phyloP scores from a whole-genome alignment of 2,113 vertebrate species.

The Leucosticte australis region DNA sequence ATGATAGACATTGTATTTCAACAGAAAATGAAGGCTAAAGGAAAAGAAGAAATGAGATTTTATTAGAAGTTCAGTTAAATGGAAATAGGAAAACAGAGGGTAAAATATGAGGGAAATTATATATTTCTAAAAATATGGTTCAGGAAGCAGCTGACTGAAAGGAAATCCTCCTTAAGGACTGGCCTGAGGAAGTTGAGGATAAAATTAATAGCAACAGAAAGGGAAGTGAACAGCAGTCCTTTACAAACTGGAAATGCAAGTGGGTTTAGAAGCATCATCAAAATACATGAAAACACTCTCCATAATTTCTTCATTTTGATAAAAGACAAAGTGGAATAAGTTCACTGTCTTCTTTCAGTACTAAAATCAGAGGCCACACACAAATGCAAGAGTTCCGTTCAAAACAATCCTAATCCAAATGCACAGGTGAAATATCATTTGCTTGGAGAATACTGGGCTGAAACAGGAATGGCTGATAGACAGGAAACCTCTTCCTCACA shows the following conservation, averaged over 20 bases:
- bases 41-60: background rate
- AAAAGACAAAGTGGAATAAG: background rate
- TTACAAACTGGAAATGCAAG: background rate
- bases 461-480: background rate
- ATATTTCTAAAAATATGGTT: background rate
- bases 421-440: background rate
- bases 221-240: background rate
- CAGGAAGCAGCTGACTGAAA: background rate
- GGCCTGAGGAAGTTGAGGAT: background rate
- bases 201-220: background rate
- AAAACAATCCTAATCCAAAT: background rate
- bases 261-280: background rate
- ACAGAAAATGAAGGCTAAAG: background rate
- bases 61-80: background rate
- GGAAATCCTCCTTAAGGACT: background rate
- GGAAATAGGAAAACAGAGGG: background rate
- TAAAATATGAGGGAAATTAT: background rate
- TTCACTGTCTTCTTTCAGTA: background rate
- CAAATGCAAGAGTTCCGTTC: background rate
- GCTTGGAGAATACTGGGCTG: background rate
- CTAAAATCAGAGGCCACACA: background rate
- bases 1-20: background rate
- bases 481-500: background rate
- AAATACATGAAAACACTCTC: background rate
- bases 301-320: background rate